These are phyloP conservation scores for Malurus melanocephalus DNA, from an alignment of 2,113 vertebrate genomes.

Conservation along the genomic window DNA sequence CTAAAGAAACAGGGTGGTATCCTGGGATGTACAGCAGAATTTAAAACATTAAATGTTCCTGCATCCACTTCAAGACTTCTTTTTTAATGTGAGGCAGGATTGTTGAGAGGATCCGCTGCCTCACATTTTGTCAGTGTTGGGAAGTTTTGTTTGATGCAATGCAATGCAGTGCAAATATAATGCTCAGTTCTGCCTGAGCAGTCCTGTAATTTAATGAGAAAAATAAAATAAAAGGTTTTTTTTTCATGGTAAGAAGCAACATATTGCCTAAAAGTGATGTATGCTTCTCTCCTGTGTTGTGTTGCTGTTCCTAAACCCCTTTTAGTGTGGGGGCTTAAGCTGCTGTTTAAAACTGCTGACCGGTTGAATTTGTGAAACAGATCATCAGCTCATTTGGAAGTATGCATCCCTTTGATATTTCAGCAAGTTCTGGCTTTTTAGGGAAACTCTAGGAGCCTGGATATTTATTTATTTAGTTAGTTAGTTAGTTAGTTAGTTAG, in stretches of 20 bases:
- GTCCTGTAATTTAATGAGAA: neutral
- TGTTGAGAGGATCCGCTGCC: neutral
- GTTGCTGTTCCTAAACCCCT: neutral
- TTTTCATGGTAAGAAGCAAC: neutral
- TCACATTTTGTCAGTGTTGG: neutral
- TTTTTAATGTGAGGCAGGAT: neutral
- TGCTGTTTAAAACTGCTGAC: neutral
- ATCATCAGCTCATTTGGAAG: neutral
- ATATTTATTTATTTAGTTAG: neutral
- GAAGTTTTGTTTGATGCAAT: neutral
- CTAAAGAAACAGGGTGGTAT: neutral
- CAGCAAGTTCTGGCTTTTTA: neutral
- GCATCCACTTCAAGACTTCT: neutral
- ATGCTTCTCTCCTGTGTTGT: neutral
- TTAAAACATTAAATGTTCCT: neutral
- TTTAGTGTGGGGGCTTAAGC: neutral
- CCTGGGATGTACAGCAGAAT: neutral
- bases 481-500: neutral
- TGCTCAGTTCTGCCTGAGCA: neutral
- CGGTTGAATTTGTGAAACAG: neutral
- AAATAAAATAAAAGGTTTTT: neutral
- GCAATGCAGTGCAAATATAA: fast-evolving
- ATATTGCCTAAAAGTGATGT: neutral
- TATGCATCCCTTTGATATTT: neutral
- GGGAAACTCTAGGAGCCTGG: neutral